Conservation (phyloP, 2,888 invertebrate species). For the Epistrophe eligans region DNA sequence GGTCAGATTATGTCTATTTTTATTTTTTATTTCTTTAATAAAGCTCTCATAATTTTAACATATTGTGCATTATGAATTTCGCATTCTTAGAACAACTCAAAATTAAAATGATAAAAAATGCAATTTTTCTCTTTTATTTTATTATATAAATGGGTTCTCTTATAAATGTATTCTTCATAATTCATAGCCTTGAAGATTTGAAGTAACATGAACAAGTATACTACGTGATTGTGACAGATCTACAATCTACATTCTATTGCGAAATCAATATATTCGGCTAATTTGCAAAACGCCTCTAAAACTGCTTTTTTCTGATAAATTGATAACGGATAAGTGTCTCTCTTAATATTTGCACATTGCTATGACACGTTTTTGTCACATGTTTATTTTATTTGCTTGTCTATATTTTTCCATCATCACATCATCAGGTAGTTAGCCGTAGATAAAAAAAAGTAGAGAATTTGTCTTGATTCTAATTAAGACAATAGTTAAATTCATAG, state of each 20-base stretch:
- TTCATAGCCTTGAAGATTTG: neutral
- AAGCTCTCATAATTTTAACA: constrained; percentile 39
- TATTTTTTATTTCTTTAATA: constrained; percentile 23
- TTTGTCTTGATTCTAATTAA: neutral
- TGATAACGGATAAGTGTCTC: too few relatives aligned
- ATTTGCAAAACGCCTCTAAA: neutral
- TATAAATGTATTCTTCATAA: neutral
- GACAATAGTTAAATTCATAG: neutral
- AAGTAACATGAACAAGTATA: too few relatives aligned
- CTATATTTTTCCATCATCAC: neutral
- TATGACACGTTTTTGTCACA: neutral
- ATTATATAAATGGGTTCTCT: neutral
- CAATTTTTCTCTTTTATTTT: neutral
- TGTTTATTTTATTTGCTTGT: neutral
- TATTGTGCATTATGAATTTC: neutral
- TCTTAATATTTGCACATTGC: too few relatives aligned
- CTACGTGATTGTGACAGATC: neutral
- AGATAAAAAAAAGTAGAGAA: neutral
- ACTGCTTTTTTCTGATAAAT: too few relatives aligned
- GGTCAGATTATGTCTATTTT: neutral
- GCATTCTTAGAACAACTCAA: neutral
- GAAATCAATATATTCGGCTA: neutral
- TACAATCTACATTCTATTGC: too few relatives aligned
- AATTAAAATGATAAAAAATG: neutral
- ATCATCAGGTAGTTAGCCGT: neutral